phyloP scores from a whole-genome alignment of 2,113 vertebrate species.

The Scopus umbretta region DNA sequence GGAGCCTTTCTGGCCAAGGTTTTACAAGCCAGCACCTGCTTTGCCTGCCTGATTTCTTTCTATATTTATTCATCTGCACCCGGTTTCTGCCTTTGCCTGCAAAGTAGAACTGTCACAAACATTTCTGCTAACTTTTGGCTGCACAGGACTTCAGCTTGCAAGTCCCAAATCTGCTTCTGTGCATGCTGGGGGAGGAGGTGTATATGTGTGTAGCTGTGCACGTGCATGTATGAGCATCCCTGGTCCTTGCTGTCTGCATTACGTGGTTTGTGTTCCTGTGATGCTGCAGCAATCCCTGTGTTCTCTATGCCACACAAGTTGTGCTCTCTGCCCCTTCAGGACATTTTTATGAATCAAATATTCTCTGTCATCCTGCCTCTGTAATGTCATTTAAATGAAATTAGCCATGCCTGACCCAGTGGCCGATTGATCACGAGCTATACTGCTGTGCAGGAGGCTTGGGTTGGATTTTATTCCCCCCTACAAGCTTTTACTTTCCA shows the following conservation, averaged over 20 bases:
- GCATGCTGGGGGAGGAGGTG: not conserved
- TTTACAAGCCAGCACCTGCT: conserved; percentile 42
- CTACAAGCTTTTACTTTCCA: not conserved
- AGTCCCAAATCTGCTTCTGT: not conserved
- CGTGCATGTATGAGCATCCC: not conserved
- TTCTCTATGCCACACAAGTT: not conserved
- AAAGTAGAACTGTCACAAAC: conserved; percentile 10
- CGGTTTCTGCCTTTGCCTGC: conserved; percentile 25
- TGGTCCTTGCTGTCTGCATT: not conserved
- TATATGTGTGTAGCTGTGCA: not conserved
- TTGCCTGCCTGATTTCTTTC: conserved; percentile 33
- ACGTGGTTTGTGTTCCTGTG: not conserved
- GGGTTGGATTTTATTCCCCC: not conserved
- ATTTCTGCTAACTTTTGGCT: conserved; percentile 13
- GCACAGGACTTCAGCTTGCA: conserved; percentile 1
- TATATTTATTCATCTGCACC: conserved; percentile 42
- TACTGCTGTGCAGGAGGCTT: not conserved
- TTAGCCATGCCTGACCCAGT: not conserved
- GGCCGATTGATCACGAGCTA: not conserved
- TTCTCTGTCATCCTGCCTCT: not conserved
- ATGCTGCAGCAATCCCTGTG: not conserved
- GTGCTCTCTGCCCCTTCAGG: not conserved
- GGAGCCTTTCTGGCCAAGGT: conserved; percentile 52
- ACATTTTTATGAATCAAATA: not conserved
- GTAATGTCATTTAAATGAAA: not conserved